Conservation (phyloP, 2,113 vertebrate species). For the Pseudois nayaur region DNA sequence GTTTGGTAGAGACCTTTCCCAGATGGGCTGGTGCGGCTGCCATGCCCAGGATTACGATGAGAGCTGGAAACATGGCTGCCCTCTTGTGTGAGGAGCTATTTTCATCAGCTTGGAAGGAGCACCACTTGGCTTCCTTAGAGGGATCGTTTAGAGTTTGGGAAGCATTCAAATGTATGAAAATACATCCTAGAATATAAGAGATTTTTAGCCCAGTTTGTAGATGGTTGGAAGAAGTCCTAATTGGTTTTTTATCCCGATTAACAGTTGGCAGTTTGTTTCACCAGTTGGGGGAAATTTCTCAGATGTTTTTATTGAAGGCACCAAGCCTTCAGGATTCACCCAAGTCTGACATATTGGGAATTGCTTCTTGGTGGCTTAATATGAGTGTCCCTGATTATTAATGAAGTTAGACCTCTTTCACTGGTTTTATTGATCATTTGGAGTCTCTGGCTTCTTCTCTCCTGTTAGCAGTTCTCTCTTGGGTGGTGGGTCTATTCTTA, state of each 20-base stretch:
- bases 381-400: background rate
- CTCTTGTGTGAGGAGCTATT: slow-evolving; percentile 34
- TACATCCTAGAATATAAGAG: background rate
- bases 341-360: background rate
- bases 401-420: background rate
- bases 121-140: slow-evolving; percentile 38
- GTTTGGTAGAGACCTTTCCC: slow-evolving; percentile 13
- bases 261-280: background rate
- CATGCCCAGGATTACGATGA: background rate
- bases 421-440: background rate
- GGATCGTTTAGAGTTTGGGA: slow-evolving; percentile 38
- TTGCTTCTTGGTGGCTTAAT: background rate
- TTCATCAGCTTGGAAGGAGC: slow-evolving; percentile 1
- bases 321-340: background rate
- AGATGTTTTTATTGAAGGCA: background rate
- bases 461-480: background rate
- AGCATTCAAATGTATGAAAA: background rate
- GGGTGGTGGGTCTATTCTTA: background rate
- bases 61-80: slow-evolving; percentile 10
- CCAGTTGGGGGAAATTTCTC: background rate
- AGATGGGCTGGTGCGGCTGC: slow-evolving; percentile 50
- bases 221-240: background rate
- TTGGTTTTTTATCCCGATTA: background rate
- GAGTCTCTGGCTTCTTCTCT: background rate
- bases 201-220: background rate